These are phyloP conservation scores for Erynnis tages DNA, from an alignment of 2,888 invertebrate species.

Conservation along the genomic window DNA sequence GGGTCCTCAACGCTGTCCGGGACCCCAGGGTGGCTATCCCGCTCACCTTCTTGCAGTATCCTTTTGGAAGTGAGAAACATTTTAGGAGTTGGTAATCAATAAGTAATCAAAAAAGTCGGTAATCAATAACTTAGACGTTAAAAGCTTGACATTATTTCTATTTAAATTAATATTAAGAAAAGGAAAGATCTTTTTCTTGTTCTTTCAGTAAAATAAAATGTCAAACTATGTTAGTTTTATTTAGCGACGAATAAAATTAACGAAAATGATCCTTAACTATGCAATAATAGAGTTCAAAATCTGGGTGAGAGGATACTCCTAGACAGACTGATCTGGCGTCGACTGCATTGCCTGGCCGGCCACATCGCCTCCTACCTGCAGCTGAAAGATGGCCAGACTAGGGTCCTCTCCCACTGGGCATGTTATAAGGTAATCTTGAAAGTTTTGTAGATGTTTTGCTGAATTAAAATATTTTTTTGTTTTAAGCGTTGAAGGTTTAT, in stretches of 20 bases:
- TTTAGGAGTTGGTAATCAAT: too few relatives aligned
- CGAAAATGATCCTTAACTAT: constrained; percentile 27
- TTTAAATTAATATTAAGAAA: too few relatives aligned
- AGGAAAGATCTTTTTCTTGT: too few relatives aligned
- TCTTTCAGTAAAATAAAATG: too few relatives aligned
- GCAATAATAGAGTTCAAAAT: constrained; percentile 68
- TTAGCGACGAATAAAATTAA: too few relatives aligned
- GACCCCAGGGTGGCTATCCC: constrained; percentile 94
- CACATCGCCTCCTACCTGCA: constrained; percentile 94
- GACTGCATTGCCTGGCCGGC: constrained; percentile 94
- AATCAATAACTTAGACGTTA: too few relatives aligned
- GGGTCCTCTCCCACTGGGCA: constrained; percentile 97
- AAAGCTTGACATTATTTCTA: too few relatives aligned
- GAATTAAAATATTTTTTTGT: too few relatives aligned
- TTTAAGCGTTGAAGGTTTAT: too few relatives aligned
- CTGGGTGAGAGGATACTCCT: constrained; percentile 89
- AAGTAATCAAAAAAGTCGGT: too few relatives aligned
- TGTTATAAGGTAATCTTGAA: constrained; percentile 89
- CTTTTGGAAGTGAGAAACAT: constrained; percentile 76
- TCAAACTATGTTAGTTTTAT: too few relatives aligned
- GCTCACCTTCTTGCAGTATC: constrained; percentile 94
- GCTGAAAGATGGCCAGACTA: constrained; percentile 91
- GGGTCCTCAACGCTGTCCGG: constrained; percentile 95
- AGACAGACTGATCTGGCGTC: constrained; percentile 92
- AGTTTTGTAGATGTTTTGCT: background rate